These are phyloP conservation scores for Drosophila repletoides DNA, from an alignment of 1,140 invertebrate species.

Conservation along the genomic window DNA sequence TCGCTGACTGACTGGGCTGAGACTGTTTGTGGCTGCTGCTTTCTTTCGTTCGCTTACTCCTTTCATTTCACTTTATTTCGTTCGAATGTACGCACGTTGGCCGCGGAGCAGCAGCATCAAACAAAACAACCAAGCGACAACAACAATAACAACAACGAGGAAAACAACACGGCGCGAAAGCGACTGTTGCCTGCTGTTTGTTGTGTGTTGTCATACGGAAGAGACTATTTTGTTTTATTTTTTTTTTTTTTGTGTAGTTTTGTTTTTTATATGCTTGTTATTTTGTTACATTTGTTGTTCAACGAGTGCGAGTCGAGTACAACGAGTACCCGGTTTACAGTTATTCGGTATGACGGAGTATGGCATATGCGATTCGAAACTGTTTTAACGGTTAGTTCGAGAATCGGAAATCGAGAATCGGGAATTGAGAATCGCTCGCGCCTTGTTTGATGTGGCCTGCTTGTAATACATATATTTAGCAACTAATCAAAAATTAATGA, in stretches of 20 bases:
- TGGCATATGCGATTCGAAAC: no score
- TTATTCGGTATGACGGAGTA: constrained; percentile 2
- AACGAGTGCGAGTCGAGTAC: constrained; percentile 9
- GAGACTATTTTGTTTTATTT: constrained; percentile 26
- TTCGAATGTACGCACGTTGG: constrained; percentile 82
- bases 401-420: not conserved
- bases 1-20: constrained; percentile 50
- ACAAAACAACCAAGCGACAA: constrained; percentile 42
- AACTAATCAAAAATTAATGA: not conserved
- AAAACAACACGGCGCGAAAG: constrained; percentile 45
- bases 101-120: constrained; percentile 68
- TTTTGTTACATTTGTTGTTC: constrained; percentile 18
- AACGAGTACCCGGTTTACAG: constrained; percentile 24
- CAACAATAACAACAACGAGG: constrained; percentile 29
- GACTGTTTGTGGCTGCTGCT: constrained; percentile 76
- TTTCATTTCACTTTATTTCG: constrained; percentile 83
- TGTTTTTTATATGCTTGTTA: constrained; percentile 8
- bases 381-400: constrained; percentile 21
- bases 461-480: constrained; percentile 11
- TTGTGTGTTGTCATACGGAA: constrained; percentile 43
- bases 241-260: constrained; percentile 4
- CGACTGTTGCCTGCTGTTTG: constrained; percentile 25
- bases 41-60: constrained; percentile 82
- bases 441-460: constrained; percentile 22
- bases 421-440: constrained; percentile 15